Base-by-base conservation (phyloP, 2,113 vertebrate species). In the Nycticorax nycticorax region DNA sequence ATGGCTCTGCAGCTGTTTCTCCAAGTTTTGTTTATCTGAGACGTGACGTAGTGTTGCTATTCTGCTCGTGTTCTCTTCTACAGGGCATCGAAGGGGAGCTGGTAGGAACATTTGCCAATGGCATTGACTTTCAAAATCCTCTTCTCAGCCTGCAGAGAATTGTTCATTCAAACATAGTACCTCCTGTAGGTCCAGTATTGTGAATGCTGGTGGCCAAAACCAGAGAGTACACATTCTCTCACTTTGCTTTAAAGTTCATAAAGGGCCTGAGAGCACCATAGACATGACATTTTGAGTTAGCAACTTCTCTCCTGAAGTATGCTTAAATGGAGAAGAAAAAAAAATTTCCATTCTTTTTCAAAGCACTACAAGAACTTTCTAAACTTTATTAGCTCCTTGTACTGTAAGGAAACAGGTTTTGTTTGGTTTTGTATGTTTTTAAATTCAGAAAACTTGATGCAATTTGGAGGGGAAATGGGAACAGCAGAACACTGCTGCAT, bases 31-130 rank as follows among this genome's bases (percentile, higher is more conserved):
- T 18, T 12, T 73, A n/a, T 39, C 37, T 30, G 47, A 64, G 39
- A 53, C 2, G 1, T 0, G 0, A 12, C 0, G 0, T 3, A 3
- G 4, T 19, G 12, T 10, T 39, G 23, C 67, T 67, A 0, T 63
- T 15, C 53, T 32, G 35, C 47, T 60, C 3, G 0, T 37, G 26
- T 32, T 77, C 56, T 35, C 41, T 71, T 75, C 67, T 12, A 20
- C 37, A 19, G 39, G 32, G 52, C 1, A 1, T 7, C 43, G 53
- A 48, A 64, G 17, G 18, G 72, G 41, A 55, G 50, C 8, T 71
- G 50, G 6, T 32, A 16, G 73, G n/a, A 48, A 20, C 23, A 7
- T 53, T 66, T 57, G n/a, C 24, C 45, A 48, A 4, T 14, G 27
- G 39, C 53, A 43, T 6, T 52, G 57, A 56, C 68, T 89, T 67